Evolutionary conservation across 2,113 vertebrate genomes (phyloP).

Genomic region (Xenopus laevis): DNA sequence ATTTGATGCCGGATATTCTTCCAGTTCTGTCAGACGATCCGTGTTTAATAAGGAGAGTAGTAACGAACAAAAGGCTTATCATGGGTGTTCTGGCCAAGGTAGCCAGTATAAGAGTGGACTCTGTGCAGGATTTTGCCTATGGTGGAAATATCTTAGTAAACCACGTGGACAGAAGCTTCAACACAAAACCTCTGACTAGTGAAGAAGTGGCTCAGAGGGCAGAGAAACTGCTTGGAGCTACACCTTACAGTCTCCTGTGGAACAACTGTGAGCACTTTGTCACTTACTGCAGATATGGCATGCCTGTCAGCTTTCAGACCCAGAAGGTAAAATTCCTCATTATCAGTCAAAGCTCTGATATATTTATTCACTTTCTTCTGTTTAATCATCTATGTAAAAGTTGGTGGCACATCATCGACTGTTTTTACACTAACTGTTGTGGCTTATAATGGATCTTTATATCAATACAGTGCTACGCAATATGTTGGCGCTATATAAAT

Average conservation of each 20-base stretch:
- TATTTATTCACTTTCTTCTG: constrained; percentile 43
- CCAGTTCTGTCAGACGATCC: constrained; percentile 68
- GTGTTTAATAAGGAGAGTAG: constrained; percentile 65
- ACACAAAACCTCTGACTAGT: constrained; percentile 60
- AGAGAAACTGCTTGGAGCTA: constrained; percentile 71
- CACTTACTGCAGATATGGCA: constrained; percentile 83
- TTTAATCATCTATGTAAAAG: constrained; percentile 56
- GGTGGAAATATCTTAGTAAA: constrained; percentile 79
- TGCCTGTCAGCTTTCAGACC: constrained; percentile 73
- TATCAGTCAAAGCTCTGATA: no score
- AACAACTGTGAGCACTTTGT: constrained; percentile 96
- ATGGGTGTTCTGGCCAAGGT: constrained; percentile 74
- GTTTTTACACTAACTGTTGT: constrained; percentile 64
- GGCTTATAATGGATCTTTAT: no score
- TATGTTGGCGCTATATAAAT: no score
- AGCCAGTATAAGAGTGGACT: constrained; percentile 85
- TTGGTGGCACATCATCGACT: constrained; percentile 79
- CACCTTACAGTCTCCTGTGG: constrained; percentile 87
- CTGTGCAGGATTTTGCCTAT: constrained; percentile 87
- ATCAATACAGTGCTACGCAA: no score
- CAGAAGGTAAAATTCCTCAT: constrained; percentile 77
- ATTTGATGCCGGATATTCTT: constrained; percentile 92
- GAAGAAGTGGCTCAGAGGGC: constrained; percentile 79
- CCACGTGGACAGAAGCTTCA: constrained; percentile 65
- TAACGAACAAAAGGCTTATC: constrained; percentile 85